Evolutionary conservation across 2,888 invertebrate species (phyloP).

Genomic region (Lycocerus yunnanus): DNA sequence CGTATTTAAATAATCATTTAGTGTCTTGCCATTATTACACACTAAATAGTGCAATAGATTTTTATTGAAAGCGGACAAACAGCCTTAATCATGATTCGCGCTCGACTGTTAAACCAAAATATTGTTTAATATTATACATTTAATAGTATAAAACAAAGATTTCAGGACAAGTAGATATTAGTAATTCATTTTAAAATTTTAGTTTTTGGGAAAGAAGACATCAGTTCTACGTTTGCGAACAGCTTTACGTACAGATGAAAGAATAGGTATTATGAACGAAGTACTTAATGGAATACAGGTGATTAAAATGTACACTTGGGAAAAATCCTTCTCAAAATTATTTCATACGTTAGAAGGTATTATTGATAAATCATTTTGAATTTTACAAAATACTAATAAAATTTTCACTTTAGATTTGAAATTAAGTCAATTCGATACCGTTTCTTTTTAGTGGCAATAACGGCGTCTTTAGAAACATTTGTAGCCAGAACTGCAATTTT

Average conservation of each 20-base stretch:
- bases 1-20: too few relatives aligned
- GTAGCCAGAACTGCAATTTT: slow-evolving; percentile 87
- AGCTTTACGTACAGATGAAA: slow-evolving; percentile 67
- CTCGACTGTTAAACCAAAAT: too few relatives aligned
- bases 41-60: too few relatives aligned
- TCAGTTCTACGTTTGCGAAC: slow-evolving; percentile 57
- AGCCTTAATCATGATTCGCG: too few relatives aligned
- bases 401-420: slow-evolving; percentile 64
- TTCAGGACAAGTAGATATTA: too few relatives aligned
- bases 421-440: slow-evolving; percentile 73
- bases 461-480: slow-evolving; percentile 85
- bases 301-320: slow-evolving; percentile 98
- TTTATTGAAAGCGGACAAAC: too few relatives aligned
- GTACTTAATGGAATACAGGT: slow-evolving; percentile 80
- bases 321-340: slow-evolving; percentile 85
- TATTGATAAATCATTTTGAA: not conserved
- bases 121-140: too few relatives aligned
- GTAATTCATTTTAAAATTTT: too few relatives aligned
- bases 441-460: slow-evolving; percentile 75
- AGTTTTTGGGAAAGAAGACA: slow-evolving; percentile 51
- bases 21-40: too few relatives aligned
- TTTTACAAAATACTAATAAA: not conserved
- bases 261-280: slow-evolving; percentile 72
- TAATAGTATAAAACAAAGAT: too few relatives aligned
- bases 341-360: slow-evolving; percentile 72